phyloP scores from a whole-genome alignment of 2,113 vertebrate species.

The Pachyramphus minor region DNA sequence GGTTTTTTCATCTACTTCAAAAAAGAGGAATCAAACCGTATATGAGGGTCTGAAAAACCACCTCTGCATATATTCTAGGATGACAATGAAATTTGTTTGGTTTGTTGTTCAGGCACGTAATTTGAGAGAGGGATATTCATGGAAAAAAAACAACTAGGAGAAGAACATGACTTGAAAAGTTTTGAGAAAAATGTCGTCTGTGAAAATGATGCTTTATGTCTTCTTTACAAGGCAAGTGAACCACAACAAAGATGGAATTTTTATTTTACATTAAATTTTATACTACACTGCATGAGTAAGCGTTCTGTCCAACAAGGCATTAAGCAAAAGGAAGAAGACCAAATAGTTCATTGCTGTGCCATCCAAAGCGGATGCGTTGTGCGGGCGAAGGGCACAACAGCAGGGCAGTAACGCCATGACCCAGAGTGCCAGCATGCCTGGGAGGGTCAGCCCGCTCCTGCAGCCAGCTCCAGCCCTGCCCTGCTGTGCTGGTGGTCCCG shows the following conservation, averaged over 20 bases:
- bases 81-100: neutral
- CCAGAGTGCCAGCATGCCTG: no score
- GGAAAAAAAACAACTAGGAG: neutral
- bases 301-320: neutral
- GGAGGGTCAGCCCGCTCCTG: no score
- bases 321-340: neutral
- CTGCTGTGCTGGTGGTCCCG: no score
- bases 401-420: no score
- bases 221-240: slow-evolving; percentile 4
- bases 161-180: neutral
- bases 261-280: neutral
- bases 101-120: neutral
- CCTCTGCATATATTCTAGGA: neutral
- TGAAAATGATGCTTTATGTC: neutral
- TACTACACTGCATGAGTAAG: neutral
- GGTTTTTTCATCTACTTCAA: neutral
- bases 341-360: neutral
- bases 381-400: neutral
- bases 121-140: neutral
- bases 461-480: no score
- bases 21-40: neutral
- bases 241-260: neutral
- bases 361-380: neutral
- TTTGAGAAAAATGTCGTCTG: neutral
- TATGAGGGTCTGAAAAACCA: neutral